Evolutionary conservation across 2,888 invertebrate species (phyloP).

Genomic region (Melanostoma mellinum): DNA sequence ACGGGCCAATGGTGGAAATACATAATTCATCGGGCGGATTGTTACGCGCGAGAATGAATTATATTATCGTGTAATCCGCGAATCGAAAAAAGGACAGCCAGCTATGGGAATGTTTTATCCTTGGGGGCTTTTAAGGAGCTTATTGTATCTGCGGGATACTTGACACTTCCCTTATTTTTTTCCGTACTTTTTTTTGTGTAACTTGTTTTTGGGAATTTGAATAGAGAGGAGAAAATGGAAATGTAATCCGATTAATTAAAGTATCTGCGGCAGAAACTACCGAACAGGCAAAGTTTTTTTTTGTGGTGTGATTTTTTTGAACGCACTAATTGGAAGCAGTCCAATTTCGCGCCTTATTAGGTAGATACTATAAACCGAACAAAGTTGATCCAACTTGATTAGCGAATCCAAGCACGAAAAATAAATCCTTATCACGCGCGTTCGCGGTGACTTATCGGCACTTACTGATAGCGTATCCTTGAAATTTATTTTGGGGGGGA

Average conservation of each 20-base stretch:
- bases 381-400: constrained; percentile 15
- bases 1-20: constrained; percentile 32
- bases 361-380: constrained; percentile 27
- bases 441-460: constrained; percentile 67
- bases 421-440: constrained; percentile 57
- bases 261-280: neutral
- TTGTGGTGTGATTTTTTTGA: neutral
- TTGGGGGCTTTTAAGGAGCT: constrained; percentile 28
- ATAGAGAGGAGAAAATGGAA: neutral
- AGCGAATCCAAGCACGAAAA: neutral
- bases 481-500: constrained; percentile 58
- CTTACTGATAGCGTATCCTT: constrained; percentile 72
- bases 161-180: constrained; percentile 20
- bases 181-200: constrained; percentile 14
- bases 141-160: constrained; percentile 32
- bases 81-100: constrained; percentile 39
- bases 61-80: constrained; percentile 49
- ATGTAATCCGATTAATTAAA: constrained; percentile 46
- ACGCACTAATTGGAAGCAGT: neutral
- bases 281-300: neutral
- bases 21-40: constrained; percentile 61
- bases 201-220: neutral
- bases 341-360: constrained; percentile 63
- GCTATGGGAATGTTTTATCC: constrained; percentile 40
- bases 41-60: constrained; percentile 53